Conservation (phyloP, 2,888 invertebrate genomes). For the Synanthedon andrenaeformis region DNA sequence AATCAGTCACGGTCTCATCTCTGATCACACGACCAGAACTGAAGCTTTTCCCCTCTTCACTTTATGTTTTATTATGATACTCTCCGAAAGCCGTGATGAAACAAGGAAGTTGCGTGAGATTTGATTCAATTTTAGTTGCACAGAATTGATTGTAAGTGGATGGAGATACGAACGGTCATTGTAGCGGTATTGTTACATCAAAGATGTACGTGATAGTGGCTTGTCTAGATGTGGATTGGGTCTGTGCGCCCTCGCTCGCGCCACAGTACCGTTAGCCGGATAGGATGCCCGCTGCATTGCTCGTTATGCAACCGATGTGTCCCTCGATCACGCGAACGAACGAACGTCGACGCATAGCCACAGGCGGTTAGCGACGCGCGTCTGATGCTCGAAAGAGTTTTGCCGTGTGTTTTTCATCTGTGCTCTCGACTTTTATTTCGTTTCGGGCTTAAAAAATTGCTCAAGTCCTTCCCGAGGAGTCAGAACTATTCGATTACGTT, state of each 20-base stretch:
- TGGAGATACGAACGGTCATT: background rate
- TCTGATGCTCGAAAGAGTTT: too few relatives aligned
- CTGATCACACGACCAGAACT: background rate
- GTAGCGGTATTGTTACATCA: background rate
- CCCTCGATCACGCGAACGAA: background rate
- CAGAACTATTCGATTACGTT: too few relatives aligned
- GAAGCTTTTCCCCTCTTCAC: background rate
- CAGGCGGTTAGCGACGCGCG: too few relatives aligned
- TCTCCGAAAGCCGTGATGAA: background rate
- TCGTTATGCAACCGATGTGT: background rate
- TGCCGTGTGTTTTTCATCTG: too few relatives aligned
- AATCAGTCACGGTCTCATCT: background rate
- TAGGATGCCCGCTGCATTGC: background rate
- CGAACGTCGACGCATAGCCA: too few relatives aligned
- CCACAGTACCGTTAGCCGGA: background rate
- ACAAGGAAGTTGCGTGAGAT: background rate
- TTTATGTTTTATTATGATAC: background rate
- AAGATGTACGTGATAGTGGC: background rate
- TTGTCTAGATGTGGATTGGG: background rate
- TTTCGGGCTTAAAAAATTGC: too few relatives aligned
- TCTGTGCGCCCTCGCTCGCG: background rate
- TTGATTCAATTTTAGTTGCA: background rate
- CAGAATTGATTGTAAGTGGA: background rate
- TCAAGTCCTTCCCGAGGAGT: too few relatives aligned
- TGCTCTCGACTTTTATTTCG: too few relatives aligned